phyloP scores from a whole-genome alignment of 2,888 invertebrate species.

The Hoplodrina blanda region DNA sequence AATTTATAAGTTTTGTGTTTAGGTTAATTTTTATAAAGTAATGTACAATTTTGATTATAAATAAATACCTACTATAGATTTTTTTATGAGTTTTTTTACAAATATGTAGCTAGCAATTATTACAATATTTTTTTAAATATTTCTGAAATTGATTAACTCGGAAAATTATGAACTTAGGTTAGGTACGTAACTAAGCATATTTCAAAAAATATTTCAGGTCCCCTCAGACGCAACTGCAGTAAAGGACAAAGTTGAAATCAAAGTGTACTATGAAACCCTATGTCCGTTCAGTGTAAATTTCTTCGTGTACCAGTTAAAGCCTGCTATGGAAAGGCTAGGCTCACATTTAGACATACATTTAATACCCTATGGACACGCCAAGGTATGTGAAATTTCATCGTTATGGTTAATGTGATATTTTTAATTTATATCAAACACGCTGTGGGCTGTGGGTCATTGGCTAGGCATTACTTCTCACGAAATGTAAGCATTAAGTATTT shows the following conservation, averaged over 20 bases:
- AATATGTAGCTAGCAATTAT: not conserved
- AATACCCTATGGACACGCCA: constrained; percentile 95
- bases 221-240: constrained; percentile 8
- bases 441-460: constrained; percentile 30
- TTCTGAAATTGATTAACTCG: not conserved
- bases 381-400: constrained; percentile 80
- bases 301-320: constrained; percentile 92
- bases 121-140: not conserved
- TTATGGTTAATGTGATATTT: constrained; percentile 47
- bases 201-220: constrained; percentile 45
- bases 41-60: too few species aligned
- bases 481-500: constrained; percentile 48
- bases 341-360: constrained; percentile 92
- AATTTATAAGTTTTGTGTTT: too few species aligned
- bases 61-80: too few species aligned
- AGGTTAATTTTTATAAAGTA: too few species aligned
- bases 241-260: constrained; percentile 66
- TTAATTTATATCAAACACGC: constrained; percentile 51
- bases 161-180: too few species aligned
- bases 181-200: not conserved
- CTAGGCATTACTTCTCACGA: constrained; percentile 42
- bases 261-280: constrained; percentile 94
- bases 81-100: too few species aligned
- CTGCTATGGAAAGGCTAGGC: constrained; percentile 91
- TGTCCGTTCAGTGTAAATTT: constrained; percentile 95